Evolutionary conservation across 64 coral and sea anemone species (phyloP).

Genomic region (Stylophora pistillata): DNA sequence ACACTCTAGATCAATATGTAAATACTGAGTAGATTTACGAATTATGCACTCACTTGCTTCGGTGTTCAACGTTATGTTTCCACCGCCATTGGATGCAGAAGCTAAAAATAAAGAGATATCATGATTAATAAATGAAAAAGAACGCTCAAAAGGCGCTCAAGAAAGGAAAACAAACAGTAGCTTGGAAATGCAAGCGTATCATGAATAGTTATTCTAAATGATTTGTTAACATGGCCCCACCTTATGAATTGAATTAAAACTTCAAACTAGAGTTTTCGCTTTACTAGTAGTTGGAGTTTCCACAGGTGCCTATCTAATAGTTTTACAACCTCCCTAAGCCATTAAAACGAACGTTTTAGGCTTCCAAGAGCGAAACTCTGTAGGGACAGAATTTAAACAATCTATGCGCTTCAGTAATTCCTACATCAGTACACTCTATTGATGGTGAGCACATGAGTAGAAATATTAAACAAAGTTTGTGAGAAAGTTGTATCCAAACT

Average conservation of each 20-base stretch:
- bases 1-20: background rate
- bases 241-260: background rate
- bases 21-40: background rate
- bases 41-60: slow-evolving; percentile 34
- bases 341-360: background rate
- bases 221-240: background rate
- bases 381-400: background rate
- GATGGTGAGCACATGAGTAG: background rate
- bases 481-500: background rate
- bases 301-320: background rate
- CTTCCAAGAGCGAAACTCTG: background rate
- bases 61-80: slow-evolving; percentile 2
- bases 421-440: background rate
- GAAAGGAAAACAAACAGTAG: background rate
- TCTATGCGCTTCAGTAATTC: background rate
- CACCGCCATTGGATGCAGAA: background rate
- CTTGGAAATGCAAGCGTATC: background rate
- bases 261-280: background rate
- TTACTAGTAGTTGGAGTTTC: background rate
- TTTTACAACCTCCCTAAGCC: background rate
- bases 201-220: background rate
- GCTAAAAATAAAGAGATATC: background rate
- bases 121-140: background rate
- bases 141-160: background rate
- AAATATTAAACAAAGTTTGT: background rate